A percentile compares a stretch with the other conserved stretches of the same genome.
Conservation (phyloP, 2,888 invertebrate genomes). For the Pandemis corylana region DNA sequence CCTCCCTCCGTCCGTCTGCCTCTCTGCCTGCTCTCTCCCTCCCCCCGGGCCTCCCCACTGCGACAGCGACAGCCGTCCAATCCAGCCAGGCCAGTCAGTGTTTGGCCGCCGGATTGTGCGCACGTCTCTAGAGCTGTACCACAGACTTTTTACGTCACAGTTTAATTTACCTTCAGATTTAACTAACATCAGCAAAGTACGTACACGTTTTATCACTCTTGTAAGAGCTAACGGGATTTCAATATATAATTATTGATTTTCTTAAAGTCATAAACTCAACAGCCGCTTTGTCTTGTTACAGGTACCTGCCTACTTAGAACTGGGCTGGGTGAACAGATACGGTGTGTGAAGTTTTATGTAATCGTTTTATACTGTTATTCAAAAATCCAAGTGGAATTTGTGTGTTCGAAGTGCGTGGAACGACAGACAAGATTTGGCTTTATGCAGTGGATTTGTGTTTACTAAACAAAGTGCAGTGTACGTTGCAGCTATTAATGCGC, state of each 20-base stretch:
- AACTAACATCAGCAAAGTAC: slow-evolving; percentile 65
- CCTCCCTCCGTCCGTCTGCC: slow-evolving; percentile 73
- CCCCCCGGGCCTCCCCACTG: slow-evolving; percentile 56
- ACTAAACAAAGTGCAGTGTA: slow-evolving; percentile 69
- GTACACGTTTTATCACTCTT: slow-evolving; percentile 61
- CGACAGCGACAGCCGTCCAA: slow-evolving; percentile 51
- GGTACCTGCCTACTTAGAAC: slow-evolving; percentile 77
- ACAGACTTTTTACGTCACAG: slow-evolving; percentile 75
- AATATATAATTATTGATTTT: slow-evolving; percentile 41
- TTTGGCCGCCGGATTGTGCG: slow-evolving; percentile 58
- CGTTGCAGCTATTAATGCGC: slow-evolving; percentile 58
- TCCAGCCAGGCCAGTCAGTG: slow-evolving; percentile 77
- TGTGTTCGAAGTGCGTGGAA: slow-evolving; percentile 54
- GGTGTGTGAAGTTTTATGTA: slow-evolving; percentile 82
- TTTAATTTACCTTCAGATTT: slow-evolving; percentile 74
- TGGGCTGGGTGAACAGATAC: slow-evolving; percentile 82
- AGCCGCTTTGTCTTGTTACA: slow-evolving; percentile 83
- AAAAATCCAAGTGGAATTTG: slow-evolving; percentile 65
- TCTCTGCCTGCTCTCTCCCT: slow-evolving; percentile 53
- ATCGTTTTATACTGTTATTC: slow-evolving; percentile 72
- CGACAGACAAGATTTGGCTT: slow-evolving; percentile 57
- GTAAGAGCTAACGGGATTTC: slow-evolving; percentile 47
- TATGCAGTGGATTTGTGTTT: slow-evolving; percentile 56
- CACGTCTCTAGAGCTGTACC: slow-evolving; percentile 55
- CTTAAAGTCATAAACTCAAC: slow-evolving; percentile 61